Conservation (phyloP, 2,113 vertebrate species). For the Chloropsis hardwickii region DNA sequence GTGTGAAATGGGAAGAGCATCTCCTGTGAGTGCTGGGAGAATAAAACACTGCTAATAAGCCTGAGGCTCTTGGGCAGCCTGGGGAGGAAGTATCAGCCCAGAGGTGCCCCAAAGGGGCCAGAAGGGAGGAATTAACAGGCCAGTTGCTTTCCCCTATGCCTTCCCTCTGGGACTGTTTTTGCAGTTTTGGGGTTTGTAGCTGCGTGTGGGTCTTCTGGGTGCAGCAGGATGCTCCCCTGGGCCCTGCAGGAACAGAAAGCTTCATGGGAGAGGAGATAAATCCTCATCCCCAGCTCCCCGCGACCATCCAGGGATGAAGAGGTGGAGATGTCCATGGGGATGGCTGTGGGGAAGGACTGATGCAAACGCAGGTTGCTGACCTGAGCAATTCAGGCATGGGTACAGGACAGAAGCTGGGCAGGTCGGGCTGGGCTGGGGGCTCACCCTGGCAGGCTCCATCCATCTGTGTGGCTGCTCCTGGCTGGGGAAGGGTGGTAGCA, state of each 20-base stretch:
- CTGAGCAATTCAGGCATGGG: rapidly evolving
- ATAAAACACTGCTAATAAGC: neutral
- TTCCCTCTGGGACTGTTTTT: neutral
- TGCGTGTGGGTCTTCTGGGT: neutral
- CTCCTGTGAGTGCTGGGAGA: neutral
- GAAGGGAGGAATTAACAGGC: neutral
- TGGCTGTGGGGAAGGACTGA: neutral
- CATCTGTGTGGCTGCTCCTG: neutral
- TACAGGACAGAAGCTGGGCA: neutral
- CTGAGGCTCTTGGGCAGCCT: neutral
- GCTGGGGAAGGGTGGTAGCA: neutral
- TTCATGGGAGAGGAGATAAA: neutral
- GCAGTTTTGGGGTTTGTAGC: neutral
- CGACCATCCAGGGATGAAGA: rapidly evolving
- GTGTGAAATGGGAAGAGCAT: neutral
- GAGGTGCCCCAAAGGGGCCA: neutral
- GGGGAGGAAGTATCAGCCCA: neutral
- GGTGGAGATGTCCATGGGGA: neutral
- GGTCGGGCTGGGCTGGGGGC: neutral
- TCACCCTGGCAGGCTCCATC: neutral
- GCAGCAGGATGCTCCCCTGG: neutral
- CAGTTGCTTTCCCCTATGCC: neutral
- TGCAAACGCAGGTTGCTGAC: neutral
- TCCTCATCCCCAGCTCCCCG: neutral
- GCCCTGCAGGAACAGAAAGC: neutral